Base-by-base conservation (phyloP, 2,797 vertebrate genomes). In the Epinephelus coioides region DNA sequence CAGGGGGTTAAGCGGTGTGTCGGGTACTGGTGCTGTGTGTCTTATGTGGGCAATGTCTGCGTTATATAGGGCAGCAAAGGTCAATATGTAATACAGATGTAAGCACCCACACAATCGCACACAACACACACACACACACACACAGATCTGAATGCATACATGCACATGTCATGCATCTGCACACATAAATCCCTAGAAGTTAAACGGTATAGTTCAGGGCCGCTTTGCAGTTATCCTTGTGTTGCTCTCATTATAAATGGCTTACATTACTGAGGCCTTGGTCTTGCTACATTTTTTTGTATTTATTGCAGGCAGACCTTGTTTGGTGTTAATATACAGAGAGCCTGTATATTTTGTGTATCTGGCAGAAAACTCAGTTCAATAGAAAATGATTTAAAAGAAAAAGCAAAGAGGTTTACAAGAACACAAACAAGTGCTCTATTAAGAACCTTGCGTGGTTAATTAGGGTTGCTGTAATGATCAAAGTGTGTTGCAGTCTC, bases 1-100 rank as follows among this genome's bases (percentile, higher is more conserved):
- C 88, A 67, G 89, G 90, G 89, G 92, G 92, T 91, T 94, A 94
- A 95, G 91, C 93, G 85, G 86, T 90, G 87, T 91, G 91, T 89
- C 86, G 73, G 83, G 67, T 82, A 80, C 85, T 90, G 25, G 73
- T 70, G 61, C 84, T 83, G 53, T 75, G 80, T 85, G 87, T 89
- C 91, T 91, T 89, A 83, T 87, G 86, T 78, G 69, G 85, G 69
- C 86, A 83, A 86, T 83, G 81, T 78, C 81, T 78, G 79, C 34
- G 56, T 91, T 88, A 84, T 74, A 89, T 40, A 73, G 84, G 74
- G 67, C 82, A 57, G 71, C 59, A 92, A 83, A 91, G 88, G 92
- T 90, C 87, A 87, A 71, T 49, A 27, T 84, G 81, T 88, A 90
- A 91, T 90, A 88, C 47, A 93, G 90, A 91, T 74, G 54, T 79